Conservation (phyloP, 2,797 vertebrate species). For the Vultur gryphus region DNA sequence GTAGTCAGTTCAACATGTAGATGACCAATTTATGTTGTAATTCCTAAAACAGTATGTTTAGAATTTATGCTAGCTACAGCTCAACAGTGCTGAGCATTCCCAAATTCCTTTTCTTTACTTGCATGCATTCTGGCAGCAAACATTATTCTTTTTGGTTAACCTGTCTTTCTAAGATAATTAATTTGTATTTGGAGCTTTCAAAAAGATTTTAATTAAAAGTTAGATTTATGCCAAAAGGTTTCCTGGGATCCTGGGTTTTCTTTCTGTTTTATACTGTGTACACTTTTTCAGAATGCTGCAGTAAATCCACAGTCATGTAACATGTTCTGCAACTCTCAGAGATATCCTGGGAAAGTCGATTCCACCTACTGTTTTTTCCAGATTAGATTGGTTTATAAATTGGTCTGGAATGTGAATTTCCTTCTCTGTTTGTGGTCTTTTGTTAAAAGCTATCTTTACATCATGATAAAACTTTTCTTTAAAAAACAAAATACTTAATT, state of each 20-base stretch:
- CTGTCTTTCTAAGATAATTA: neutral
- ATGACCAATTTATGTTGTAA: conserved; percentile 17
- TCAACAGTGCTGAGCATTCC: neutral
- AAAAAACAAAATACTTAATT: conserved; percentile 75
- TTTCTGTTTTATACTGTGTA: neutral
- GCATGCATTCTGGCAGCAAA: neutral
- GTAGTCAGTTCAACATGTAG: neutral
- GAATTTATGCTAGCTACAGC: neutral
- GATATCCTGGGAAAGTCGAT: conserved; percentile 36
- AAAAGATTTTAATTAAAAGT: neutral
- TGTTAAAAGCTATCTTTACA: conserved; percentile 60
- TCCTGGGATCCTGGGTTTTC: neutral
- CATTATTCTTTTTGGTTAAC: neutral
- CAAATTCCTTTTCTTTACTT: neutral
- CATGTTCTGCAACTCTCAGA: neutral
- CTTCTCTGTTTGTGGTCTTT: conserved; percentile 50
- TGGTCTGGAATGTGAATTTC: conserved; percentile 61
- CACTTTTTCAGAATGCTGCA: neutral
- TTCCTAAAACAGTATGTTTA: neutral
- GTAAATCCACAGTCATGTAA: neutral
- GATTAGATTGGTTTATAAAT: conserved; percentile 63
- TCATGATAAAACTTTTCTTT: conserved; percentile 66
- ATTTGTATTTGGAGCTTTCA: neutral
- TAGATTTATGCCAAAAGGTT: neutral
- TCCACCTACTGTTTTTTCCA: conserved; percentile 26